A percentile compares a stretch with the other conserved stretches of the same genome.
These are phyloP conservation scores for Lonchura striata DNA, from an alignment of 2,113 vertebrate species.

Conservation along the genomic window DNA sequence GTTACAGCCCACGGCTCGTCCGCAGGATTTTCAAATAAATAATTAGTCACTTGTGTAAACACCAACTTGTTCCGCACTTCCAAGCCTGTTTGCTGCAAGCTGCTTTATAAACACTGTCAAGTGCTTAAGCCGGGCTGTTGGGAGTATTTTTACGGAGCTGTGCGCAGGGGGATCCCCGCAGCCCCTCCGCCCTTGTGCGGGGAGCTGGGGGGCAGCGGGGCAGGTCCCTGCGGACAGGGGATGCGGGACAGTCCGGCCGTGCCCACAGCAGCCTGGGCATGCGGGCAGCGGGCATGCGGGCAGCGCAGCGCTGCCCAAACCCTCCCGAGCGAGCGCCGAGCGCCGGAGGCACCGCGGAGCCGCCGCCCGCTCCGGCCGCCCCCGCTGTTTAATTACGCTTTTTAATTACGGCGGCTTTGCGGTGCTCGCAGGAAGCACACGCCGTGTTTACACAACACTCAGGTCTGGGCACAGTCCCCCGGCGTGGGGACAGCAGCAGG, in stretches of 20 bases:
- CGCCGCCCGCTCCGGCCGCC: fast-evolving
- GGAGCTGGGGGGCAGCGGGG: background rate
- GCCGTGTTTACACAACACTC: constrained; percentile 45
- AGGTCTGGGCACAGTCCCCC: background rate
- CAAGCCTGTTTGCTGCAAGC: constrained; percentile 46
- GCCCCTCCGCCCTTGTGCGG: fast-evolving
- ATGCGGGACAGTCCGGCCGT: fast-evolving
- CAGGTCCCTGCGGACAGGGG: fast-evolving
- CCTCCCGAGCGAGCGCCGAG: background rate
- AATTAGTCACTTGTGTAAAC: constrained; percentile 59
- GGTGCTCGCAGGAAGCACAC: background rate
- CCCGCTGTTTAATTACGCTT: background rate
- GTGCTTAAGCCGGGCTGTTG: constrained; percentile 58
- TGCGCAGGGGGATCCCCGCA: background rate
- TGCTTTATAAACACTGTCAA: constrained; percentile 64
- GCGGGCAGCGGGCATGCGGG: too few species aligned
- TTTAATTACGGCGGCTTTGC: background rate
- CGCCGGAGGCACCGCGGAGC: background rate
- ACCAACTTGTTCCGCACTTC: constrained; percentile 38
- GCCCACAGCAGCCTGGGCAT: fast-evolving
- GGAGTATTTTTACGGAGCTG: constrained; percentile 43
- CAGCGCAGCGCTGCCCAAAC: background rate
- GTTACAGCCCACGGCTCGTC: constrained; percentile 35
- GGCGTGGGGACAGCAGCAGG: background rate
- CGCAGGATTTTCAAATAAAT: constrained; percentile 53